Percentiles rank a stretch among this genome's conserved stretches.
These are phyloP conservation scores for Paracyclopina nana DNA, from an alignment of 1,140 invertebrate species.

Conservation along the genomic window DNA sequence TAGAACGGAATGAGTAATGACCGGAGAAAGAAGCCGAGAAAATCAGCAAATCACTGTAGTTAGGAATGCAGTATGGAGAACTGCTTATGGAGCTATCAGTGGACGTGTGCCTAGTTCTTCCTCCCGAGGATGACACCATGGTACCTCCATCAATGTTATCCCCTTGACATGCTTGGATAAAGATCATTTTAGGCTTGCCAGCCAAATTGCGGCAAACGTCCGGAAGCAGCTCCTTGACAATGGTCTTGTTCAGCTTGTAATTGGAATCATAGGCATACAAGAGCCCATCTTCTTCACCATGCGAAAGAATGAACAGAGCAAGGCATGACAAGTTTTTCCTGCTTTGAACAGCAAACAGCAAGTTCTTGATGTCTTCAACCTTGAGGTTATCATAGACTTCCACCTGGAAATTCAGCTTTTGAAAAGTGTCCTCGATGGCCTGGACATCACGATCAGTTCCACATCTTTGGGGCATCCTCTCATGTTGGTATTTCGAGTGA, in stretches of 20 bases:
- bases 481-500: background rate
- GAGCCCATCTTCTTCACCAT: conserved; percentile 12
- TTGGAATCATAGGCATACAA: conserved; percentile 5
- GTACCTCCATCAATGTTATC: background rate
- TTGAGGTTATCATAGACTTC: conserved; percentile 6
- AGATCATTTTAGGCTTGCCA: conserved; percentile 14
- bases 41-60: conserved; percentile 12
- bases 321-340: background rate
- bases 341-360: background rate
- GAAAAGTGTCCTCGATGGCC: conserved; percentile 7
- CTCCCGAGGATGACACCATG: background rate
- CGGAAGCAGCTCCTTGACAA: background rate
- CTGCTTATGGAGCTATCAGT: background rate
- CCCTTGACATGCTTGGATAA: conserved; percentile 15
- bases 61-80: conserved; percentile 10
- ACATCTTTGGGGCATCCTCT: background rate
- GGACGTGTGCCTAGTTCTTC: conserved; percentile 1
- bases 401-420: background rate
- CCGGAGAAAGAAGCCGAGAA: conserved; percentile 5
- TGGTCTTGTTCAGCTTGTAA: conserved; percentile 8
- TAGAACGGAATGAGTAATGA: conserved; percentile 13
- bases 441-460: conserved; percentile 13
- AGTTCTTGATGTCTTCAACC: background rate
- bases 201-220: conserved; percentile 4
- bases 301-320: conserved; percentile 10